These are phyloP conservation scores for Callithrix jacchus DNA, from an alignment of 2,113 vertebrate genomes.

Conservation along the genomic window DNA sequence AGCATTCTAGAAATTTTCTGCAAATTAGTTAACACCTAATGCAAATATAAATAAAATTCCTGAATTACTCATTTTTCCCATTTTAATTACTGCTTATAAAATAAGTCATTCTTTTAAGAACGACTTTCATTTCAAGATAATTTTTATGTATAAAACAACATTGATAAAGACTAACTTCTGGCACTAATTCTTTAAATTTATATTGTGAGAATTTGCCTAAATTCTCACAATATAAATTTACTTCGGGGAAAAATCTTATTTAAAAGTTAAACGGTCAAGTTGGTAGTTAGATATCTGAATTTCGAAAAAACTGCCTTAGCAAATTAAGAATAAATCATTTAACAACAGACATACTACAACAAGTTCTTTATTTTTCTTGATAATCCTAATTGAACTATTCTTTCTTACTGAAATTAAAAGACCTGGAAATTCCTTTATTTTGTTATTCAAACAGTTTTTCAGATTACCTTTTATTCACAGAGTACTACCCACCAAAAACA, in stretches of 20 bases:
- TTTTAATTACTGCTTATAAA: neutral
- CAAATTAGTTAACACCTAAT: neutral
- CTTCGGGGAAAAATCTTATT: neutral
- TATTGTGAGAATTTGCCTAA: neutral
- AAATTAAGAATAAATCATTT: neutral
- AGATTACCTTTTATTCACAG: neutral
- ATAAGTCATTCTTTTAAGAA: neutral
- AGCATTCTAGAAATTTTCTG: neutral
- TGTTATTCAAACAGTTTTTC: neutral
- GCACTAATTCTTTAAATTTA: neutral
- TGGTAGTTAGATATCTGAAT: neutral
- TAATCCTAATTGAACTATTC: neutral
- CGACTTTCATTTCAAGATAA: neutral
- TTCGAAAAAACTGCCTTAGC: neutral
- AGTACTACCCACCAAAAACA: neutral
- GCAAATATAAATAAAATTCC: neutral
- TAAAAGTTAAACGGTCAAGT: neutral
- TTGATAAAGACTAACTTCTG: neutral
- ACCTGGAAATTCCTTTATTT: neutral
- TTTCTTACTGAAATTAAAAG: neutral
- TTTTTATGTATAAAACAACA: neutral
- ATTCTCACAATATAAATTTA: neutral
- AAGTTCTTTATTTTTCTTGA: neutral
- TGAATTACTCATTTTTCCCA: neutral
- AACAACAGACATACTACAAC: neutral